Evolutionary conservation across 2,888 invertebrate species (phyloP).

Genomic region (Kryphioiulus occultus): DNA sequence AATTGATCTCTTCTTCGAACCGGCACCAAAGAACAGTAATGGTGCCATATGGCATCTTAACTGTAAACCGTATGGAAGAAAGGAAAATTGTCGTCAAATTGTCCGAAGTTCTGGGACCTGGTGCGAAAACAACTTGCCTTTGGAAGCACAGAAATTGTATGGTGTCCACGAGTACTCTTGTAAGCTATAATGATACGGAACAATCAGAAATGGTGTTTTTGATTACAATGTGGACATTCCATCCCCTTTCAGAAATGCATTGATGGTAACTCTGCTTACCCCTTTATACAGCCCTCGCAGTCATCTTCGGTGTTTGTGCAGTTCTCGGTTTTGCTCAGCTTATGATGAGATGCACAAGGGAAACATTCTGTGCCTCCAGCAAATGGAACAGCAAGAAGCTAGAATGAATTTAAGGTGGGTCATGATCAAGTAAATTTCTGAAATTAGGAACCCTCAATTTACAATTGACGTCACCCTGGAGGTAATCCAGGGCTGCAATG

Average conservation of each 20-base stretch:
- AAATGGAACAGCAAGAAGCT: background rate
- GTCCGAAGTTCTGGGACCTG: background rate
- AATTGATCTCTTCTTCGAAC: background rate
- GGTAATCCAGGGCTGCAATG: too few species aligned
- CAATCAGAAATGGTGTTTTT: background rate
- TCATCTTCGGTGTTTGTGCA: background rate
- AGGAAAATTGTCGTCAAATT: background rate
- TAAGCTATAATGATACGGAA: background rate
- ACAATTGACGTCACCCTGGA: background rate
- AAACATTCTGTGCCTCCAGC: background rate
- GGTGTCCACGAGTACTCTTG: background rate
- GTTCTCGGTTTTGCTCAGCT: background rate
- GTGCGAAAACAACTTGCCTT: background rate
- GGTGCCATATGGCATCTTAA: background rate
- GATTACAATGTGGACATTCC: background rate
- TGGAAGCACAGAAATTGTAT: background rate
- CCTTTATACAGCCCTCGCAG: background rate
- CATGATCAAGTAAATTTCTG: background rate
- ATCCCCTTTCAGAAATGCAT: background rate
- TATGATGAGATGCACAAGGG: background rate
- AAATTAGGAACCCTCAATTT: background rate
- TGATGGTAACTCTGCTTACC: background rate
- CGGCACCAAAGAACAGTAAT: background rate
- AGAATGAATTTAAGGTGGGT: background rate
- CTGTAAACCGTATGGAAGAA: background rate